These are phyloP conservation scores for Elegia similella DNA, from an alignment of 2,888 invertebrate species.

Conservation along the genomic window DNA sequence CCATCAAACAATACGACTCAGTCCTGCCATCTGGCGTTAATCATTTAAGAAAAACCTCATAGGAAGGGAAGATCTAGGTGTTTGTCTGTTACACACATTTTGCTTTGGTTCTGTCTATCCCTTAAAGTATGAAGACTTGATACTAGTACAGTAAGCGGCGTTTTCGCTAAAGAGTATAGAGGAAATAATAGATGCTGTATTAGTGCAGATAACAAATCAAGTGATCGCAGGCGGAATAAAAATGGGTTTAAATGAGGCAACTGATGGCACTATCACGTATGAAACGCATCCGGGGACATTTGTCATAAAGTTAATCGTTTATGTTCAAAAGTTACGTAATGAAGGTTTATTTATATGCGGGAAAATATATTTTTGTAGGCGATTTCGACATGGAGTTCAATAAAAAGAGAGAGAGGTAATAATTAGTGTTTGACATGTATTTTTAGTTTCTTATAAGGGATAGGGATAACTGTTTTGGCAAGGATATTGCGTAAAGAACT, in stretches of 20 bases:
- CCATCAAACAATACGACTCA: too few relatives aligned
- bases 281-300: constrained; percentile 44
- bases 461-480: too few relatives aligned
- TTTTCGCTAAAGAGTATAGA: constrained; percentile 29
- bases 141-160: constrained; percentile 12
- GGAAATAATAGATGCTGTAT: constrained; percentile 53
- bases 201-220: constrained; percentile 58
- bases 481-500: too few relatives aligned
- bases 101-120: background rate
- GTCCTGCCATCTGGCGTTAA: too few relatives aligned
- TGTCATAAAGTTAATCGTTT: constrained; percentile 18
- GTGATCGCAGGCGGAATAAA: constrained; percentile 46
- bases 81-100: too few relatives aligned
- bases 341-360: background rate
- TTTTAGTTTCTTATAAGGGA: too few relatives aligned
- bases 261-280: constrained; percentile 44
- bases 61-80: too few relatives aligned
- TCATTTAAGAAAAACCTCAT: too few relatives aligned
- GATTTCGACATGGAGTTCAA: too few relatives aligned
- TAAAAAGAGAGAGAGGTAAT: too few relatives aligned
- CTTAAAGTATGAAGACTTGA: too few relatives aligned
- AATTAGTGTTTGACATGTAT: too few relatives aligned
- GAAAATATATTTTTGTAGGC: background rate
- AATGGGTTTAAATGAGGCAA: constrained; percentile 50
- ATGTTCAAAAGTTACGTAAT: background rate